Percentiles rank a stretch among this genome's conserved stretches.
Evolutionary conservation across 2,888 invertebrate species (phyloP).

Genomic region (Tridacna gigas): DNA sequence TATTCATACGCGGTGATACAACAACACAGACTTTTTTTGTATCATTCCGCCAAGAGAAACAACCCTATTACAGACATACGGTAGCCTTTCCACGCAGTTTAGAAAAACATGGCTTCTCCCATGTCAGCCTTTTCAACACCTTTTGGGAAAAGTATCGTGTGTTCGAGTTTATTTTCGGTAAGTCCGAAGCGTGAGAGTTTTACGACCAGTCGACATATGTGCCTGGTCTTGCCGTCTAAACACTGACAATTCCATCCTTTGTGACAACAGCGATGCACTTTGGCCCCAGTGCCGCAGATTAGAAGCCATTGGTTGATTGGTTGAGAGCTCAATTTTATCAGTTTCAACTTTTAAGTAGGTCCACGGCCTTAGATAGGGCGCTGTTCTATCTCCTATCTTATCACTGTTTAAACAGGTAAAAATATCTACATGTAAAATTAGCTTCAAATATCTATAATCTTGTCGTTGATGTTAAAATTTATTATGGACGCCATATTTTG

Average conservation of each 20-base stretch:
- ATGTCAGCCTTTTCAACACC: background rate
- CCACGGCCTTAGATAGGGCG: conserved; percentile 53
- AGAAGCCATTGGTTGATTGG: conserved; percentile 51
- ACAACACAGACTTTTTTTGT: conserved; percentile 30
- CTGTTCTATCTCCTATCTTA: conserved; percentile 64
- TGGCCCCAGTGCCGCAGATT: conserved; percentile 52
- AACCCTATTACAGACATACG: background rate
- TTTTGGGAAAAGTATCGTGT: conserved; percentile 21
- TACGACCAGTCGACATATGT: conserved; percentile 48
- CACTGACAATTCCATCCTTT: conserved; percentile 38
- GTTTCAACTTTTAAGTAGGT: conserved; percentile 58
- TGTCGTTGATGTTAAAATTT: conserved; percentile 56
- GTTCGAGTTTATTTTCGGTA: background rate
- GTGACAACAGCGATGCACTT: conserved; percentile 47
- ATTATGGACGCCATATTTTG: conserved; percentile 64
- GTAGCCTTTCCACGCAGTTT: background rate
- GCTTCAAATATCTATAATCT: conserved; percentile 57
- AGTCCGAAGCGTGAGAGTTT: conserved; percentile 53
- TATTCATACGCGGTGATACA: conserved; percentile 11
- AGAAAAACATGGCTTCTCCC: conserved; percentile 6
- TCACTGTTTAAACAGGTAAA: conserved; percentile 62
- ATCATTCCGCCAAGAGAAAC: conserved; percentile 52
- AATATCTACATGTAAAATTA: conserved; percentile 66
- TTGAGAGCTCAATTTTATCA: conserved; percentile 49
- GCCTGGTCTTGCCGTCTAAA: conserved; percentile 47